These are phyloP conservation scores for Gadus chalcogrammus DNA, from an alignment of 2,113 vertebrate genomes.

Conservation along the genomic window DNA sequence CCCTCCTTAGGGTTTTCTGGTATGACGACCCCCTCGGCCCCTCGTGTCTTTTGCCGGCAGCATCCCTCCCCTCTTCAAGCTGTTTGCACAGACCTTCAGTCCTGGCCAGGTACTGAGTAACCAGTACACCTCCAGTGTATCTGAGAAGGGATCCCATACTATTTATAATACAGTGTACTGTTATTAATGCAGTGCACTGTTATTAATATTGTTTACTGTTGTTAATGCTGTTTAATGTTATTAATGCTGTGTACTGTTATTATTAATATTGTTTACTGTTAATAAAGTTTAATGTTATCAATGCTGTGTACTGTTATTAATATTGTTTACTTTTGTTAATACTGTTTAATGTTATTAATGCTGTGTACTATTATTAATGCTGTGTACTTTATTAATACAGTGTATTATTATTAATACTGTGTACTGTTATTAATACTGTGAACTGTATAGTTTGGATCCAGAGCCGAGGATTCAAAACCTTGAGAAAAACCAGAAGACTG, in stretches of 20 bases:
- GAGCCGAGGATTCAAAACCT: slow-evolving; percentile 89
- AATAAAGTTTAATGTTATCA: too few relatives aligned
- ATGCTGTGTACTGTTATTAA: neutral
- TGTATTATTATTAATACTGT: neutral
- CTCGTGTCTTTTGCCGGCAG: slow-evolving; percentile 72
- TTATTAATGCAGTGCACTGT: slow-evolving; percentile 11
- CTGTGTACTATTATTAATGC: too few relatives aligned
- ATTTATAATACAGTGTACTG: neutral
- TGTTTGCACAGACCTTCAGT: slow-evolving; percentile 74
- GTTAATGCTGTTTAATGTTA: slow-evolving; percentile 5
- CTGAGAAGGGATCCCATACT: too few relatives aligned
- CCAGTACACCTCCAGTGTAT: neutral
- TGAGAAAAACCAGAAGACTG: slow-evolving; percentile 82
- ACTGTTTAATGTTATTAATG: slow-evolving; percentile 7
- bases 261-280: neutral
- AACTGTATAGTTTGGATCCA: slow-evolving; percentile 77
- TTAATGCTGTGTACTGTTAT: slow-evolving; percentile 6
- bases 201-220: slow-evolving; percentile 9
- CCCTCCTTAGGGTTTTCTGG: slow-evolving; percentile 75
- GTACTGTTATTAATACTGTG: neutral
- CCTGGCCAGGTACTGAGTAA: slow-evolving; percentile 79
- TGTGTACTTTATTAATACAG: too few relatives aligned
- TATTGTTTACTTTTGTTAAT: slow-evolving; percentile 7
- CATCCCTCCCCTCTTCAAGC: slow-evolving; percentile 75
- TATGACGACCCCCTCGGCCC: slow-evolving; percentile 57